A percentile compares a stretch with the other conserved stretches of the same genome.
Conservation (phyloP, 2,113 vertebrate species). For the Dicrurus megarhynchus region DNA sequence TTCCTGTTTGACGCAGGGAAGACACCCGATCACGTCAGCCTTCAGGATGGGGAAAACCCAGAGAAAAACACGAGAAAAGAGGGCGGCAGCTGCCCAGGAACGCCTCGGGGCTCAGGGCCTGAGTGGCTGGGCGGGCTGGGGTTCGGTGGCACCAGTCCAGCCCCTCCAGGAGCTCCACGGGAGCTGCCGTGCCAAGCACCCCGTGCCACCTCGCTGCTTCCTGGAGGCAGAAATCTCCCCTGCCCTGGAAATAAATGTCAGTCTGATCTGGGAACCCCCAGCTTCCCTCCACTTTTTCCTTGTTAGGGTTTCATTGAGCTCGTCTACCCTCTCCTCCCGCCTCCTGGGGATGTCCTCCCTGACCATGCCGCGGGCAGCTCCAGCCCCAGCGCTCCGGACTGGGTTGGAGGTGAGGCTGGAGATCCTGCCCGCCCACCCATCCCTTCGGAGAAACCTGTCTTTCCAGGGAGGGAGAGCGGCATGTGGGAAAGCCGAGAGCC, state of each 20-base stretch:
- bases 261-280: neutral
- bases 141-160: neutral
- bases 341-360: neutral
- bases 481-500: slow-evolving; percentile 62
- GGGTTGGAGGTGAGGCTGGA: neutral
- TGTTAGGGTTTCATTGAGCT: rapidly evolving
- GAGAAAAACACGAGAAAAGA: neutral
- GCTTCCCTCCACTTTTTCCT: neutral
- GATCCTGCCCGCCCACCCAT: slow-evolving; percentile 23
- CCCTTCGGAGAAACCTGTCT: slow-evolving; percentile 53
- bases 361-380: neutral
- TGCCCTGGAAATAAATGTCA: neutral
- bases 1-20: neutral
- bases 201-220: slow-evolving; percentile 12
- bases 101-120: neutral
- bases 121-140: neutral
- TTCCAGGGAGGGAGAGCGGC: slow-evolving; percentile 58
- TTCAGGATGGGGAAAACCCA: neutral
- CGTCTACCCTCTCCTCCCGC: neutral
- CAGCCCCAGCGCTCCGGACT: neutral
- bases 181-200: neutral
- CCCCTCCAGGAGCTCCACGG: neutral
- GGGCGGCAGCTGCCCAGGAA: neutral
- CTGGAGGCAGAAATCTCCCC: neutral
- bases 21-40: neutral